Conservation (phyloP, 2,797 vertebrate genomes). For the Hylomyscus alleni region DNA sequence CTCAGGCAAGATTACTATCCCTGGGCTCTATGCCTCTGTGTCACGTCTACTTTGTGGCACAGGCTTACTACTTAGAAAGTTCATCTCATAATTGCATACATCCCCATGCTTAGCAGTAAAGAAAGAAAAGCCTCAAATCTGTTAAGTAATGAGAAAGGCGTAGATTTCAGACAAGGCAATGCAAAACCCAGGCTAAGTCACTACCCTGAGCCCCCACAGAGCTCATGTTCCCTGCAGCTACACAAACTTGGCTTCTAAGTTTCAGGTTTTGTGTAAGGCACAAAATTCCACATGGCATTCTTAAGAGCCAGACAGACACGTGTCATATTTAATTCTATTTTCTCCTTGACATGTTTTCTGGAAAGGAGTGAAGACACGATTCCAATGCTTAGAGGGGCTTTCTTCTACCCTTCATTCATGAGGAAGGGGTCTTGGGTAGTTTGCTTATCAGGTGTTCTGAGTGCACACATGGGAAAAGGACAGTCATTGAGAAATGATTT, state of each 20-base stretch:
- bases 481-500: slow-evolving; percentile 52
- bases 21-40: not conserved
- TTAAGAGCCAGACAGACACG: slow-evolving; percentile 45
- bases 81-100: slow-evolving; percentile 80
- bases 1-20: slow-evolving; percentile 63
- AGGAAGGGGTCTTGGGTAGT: slow-evolving; percentile 61
- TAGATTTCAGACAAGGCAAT: slow-evolving; percentile 58
- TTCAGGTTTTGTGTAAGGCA: slow-evolving; percentile 51
- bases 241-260: slow-evolving; percentile 27
- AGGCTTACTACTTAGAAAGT: slow-evolving; percentile 24
- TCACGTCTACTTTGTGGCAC: not conserved
- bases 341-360: slow-evolving; percentile 45
- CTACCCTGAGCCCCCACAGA: not conserved
- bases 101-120: slow-evolving; percentile 68
- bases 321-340: slow-evolving; percentile 59
- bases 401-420: slow-evolving; percentile 30
- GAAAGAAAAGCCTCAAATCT: slow-evolving; percentile 63
- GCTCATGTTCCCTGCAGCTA: not conserved
- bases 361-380: slow-evolving; percentile 33
- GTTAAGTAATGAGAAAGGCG: slow-evolving; percentile 54
- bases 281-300: not conserved
- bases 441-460: slow-evolving; percentile 33
- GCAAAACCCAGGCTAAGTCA: not conserved
- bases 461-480: slow-evolving; percentile 8
- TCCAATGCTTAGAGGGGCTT: not conserved